Evolutionary conservation across 2,888 invertebrate species (phyloP).

Genomic region (Osedax frankpressi): DNA sequence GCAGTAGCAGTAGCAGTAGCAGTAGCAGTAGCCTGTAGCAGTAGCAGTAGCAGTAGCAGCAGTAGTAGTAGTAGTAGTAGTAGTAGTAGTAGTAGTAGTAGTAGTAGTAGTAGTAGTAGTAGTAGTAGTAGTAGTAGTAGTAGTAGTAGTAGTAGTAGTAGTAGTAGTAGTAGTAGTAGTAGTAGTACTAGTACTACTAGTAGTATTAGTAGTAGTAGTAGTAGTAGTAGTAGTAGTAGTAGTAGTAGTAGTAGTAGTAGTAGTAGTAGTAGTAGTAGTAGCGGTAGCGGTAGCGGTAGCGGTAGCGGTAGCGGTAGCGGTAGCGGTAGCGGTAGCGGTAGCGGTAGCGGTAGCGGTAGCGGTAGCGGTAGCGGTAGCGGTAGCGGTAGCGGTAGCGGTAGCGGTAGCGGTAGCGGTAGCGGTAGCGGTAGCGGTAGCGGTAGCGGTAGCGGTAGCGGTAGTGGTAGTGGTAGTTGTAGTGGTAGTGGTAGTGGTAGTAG

Average conservation of each 20-base stretch:
- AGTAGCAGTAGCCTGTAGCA: too few relatives aligned
- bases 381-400: background rate
- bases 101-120: slow-evolving; percentile 20
- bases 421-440: background rate
- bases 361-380: background rate
- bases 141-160: slow-evolving; percentile 20
- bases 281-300: slow-evolving; percentile 19
- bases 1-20: too few relatives aligned
- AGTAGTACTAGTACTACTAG: slow-evolving; percentile 20
- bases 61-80: slow-evolving; percentile 22
- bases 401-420: background rate
- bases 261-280: slow-evolving; percentile 21
- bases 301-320: slow-evolving; percentile 19
- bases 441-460: background rate
- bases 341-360: slow-evolving; percentile 14
- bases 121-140: slow-evolving; percentile 20
- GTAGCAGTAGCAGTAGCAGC: background rate
- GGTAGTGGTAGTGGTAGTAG: slow-evolving; percentile 2
- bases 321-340: slow-evolving; percentile 19
- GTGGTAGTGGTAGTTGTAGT: background rate
- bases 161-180: slow-evolving; percentile 21
- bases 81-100: slow-evolving; percentile 20
- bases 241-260: slow-evolving; percentile 21
- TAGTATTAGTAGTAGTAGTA: too few relatives aligned
- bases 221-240: slow-evolving; percentile 21